A percentile compares a stretch with the other conserved stretches of the same genome.
phyloP scores from a whole-genome alignment of 2,888 invertebrate genomes.

The Bugulina stolonifera region DNA sequence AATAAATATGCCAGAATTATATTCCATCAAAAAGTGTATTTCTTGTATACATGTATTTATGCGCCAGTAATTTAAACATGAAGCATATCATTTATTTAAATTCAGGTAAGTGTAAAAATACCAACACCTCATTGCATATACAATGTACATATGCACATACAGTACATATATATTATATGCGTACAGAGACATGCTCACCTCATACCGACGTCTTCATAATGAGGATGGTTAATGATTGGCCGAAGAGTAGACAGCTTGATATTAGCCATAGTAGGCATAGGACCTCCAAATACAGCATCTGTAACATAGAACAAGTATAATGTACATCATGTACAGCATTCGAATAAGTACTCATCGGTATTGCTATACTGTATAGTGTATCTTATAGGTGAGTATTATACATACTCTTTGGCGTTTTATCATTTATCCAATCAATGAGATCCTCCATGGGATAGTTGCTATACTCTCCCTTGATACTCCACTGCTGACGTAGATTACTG shows the following conservation, averaged over 20 bases:
- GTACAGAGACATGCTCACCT: slow-evolving; percentile 57
- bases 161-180: background rate
- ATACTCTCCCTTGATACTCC: slow-evolving; percentile 60
- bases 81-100: too few species aligned
- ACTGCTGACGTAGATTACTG: slow-evolving; percentile 55
- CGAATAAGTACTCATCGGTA: too few species aligned
- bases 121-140: too few species aligned
- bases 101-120: too few species aligned
- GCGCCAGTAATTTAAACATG: too few species aligned
- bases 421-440: slow-evolving; percentile 70
- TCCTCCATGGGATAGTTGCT: slow-evolving; percentile 69
- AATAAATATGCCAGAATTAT: too few species aligned
- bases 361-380: too few species aligned
- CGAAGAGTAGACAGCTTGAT: slow-evolving; percentile 70
- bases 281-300: slow-evolving; percentile 74
- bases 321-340: too few species aligned
- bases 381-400: too few species aligned
- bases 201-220: slow-evolving; percentile 73
- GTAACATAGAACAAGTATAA: too few species aligned
- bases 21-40: too few species aligned
- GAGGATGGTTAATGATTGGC: slow-evolving; percentile 79
- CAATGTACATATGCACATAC: slow-evolving; percentile 4
- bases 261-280: slow-evolving; percentile 78
- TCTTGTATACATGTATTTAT: too few species aligned
- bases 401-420: slow-evolving; percentile 57